Evolutionary conservation across 2,888 invertebrate genomes (phyloP), one percentile per base, ranked within the genome.

Genomic region (Cremastinae sp.): DNA sequence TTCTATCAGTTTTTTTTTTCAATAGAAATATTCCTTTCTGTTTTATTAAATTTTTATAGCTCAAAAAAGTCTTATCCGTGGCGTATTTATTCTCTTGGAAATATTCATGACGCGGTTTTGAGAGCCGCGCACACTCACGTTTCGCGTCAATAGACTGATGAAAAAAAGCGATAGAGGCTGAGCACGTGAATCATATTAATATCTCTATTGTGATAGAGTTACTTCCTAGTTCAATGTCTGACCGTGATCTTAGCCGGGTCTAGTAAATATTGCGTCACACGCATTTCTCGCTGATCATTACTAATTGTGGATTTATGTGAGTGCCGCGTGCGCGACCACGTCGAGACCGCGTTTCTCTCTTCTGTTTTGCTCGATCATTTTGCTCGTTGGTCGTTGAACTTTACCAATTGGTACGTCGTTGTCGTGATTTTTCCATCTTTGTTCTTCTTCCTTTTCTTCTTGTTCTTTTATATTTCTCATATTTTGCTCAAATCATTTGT

Each of bases 281-380:
- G n/a, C n/a, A 45, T 34, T 56, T 38, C 20, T 54, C 54, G 61
- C 66, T 47, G 54, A 66, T 71, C 54, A 54, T 65, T 54, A 54
- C 54, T 71, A 66, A 66, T 75, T 75, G 49, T 71, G 22, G 38
- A 34, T 66, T 66, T 75, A 66, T 62, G 62, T 28, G 70, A 66
- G 61, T 56, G 28, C 61, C 68, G 18, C 47, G 59, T 61, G 65
- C 12, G 49, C n/a, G 34, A 28, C 41, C 54, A 20, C 5, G 49
- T 14, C 36, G 68, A 58, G 47, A 36, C 12, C 20, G 10, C 58
- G 68, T 43, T 47, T 56, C 47, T 47, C 22, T 58, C 58, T 58
- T 66, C 66, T 66, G 43, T 54, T 34, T 54, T 59, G 43, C 34
- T 54, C 36, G 53, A 66, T 71, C 62, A 56, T 47, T 61, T 54